Conservation (phyloP, 1,140 invertebrate species). For the Metaphire vulgaris region DNA sequence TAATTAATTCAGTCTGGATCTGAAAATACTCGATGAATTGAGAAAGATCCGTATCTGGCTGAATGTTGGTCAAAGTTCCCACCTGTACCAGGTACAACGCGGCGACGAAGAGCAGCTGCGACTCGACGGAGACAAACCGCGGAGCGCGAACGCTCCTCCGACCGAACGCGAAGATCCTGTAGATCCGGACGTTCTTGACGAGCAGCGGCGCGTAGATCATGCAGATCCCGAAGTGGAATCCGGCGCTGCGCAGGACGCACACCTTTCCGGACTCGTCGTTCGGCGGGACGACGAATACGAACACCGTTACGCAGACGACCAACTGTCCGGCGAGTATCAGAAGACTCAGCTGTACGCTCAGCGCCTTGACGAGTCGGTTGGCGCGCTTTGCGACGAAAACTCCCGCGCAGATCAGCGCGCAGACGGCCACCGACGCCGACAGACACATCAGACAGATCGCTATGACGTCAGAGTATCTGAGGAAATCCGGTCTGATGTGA, state of each 20-base stretch:
- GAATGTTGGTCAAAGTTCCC: too few species aligned
- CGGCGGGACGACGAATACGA: neutral
- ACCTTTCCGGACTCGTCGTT: neutral
- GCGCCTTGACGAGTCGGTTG: neutral
- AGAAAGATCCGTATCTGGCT: too few species aligned
- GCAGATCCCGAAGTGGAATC: neutral
- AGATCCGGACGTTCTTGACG: neutral
- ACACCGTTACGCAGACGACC: neutral
- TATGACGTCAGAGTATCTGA: neutral
- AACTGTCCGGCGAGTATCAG: neutral
- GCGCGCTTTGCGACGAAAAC: neutral
- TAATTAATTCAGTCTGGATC: too few species aligned
- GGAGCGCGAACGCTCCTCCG: neutral
- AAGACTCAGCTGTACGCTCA: neutral
- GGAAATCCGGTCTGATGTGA: neutral
- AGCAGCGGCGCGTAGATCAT: neutral
- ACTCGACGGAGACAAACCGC: neutral
- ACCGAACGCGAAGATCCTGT: neutral
- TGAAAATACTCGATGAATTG: too few species aligned
- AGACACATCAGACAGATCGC: neutral
- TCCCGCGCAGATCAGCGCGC: neutral
- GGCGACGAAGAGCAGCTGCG: neutral
- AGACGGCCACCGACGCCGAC: neutral
- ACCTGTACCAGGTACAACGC: neutral
- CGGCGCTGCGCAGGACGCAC: neutral